Evolutionary conservation across 2,888 invertebrate species (phyloP).

Genomic region (Apodemia mormo): DNA sequence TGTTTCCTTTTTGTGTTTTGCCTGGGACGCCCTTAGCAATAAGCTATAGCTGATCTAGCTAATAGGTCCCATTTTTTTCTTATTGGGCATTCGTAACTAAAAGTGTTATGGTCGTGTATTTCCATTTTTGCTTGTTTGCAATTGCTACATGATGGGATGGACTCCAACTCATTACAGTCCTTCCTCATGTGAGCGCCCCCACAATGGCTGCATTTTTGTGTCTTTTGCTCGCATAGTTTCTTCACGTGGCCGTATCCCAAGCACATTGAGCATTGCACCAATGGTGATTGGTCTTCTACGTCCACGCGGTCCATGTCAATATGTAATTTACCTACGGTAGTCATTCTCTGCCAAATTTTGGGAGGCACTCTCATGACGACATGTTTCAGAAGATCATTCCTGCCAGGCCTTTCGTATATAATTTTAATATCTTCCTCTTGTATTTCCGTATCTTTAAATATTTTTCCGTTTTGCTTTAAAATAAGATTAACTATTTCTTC

Average conservation of each 20-base stretch:
- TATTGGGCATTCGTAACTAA: slow-evolving; percentile 26
- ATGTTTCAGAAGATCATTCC: too few relatives aligned
- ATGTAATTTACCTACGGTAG: background rate
- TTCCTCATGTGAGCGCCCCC: slow-evolving; percentile 27
- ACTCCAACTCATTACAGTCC: slow-evolving; percentile 22
- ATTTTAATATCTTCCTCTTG: too few relatives aligned
- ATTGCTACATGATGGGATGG: slow-evolving; percentile 23
- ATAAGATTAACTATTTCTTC: too few relatives aligned
- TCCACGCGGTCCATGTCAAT: slow-evolving; percentile 20
- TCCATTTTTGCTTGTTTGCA: slow-evolving; percentile 22
- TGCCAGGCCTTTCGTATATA: too few relatives aligned
- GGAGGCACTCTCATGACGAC: slow-evolving; percentile 22
- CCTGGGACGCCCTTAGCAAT: too few relatives aligned
- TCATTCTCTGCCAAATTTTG: slow-evolving; percentile 19
- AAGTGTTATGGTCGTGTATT: slow-evolving; percentile 27
- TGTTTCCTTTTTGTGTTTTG: background rate
- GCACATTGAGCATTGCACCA: slow-evolving; percentile 35
- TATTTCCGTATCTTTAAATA: too few relatives aligned
- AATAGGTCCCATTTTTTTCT: slow-evolving; percentile 27
- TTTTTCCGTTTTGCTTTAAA: too few relatives aligned
- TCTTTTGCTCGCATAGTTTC: slow-evolving; percentile 28
- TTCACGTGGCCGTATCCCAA: too few relatives aligned
- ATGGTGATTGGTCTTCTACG: slow-evolving; percentile 24
- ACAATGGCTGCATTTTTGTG: slow-evolving; percentile 34
- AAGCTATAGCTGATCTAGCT: slow-evolving; percentile 26